phyloP scores from a whole-genome alignment of 2,113 vertebrate species.

The Myotis lucifugus region DNA sequence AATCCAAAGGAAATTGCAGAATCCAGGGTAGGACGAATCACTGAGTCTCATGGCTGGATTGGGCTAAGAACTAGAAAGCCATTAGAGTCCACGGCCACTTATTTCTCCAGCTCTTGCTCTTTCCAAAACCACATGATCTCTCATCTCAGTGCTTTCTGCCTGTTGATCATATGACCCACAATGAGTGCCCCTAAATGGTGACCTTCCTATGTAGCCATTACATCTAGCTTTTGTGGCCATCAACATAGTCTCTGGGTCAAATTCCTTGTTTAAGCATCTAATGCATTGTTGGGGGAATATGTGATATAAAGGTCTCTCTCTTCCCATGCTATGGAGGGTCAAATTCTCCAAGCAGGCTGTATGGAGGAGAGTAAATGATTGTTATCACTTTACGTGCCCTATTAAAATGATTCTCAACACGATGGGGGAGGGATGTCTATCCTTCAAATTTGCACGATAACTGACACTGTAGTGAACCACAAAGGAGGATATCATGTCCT shows the following conservation, averaged over 20 bases:
- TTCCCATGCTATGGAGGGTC: neutral
- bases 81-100: neutral
- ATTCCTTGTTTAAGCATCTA: neutral
- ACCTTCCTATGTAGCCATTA: neutral
- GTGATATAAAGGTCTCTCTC: neutral
- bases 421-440: neutral
- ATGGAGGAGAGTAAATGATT: conserved; percentile 19
- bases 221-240: neutral
- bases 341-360: neutral
- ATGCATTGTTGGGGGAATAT: neutral
- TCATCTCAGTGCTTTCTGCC: neutral
- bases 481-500: neutral
- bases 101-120: neutral
- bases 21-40: neutral
- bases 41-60: neutral
- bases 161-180: neutral
- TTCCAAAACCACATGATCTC: neutral
- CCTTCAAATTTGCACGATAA: neutral
- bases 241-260: neutral
- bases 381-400: neutral
- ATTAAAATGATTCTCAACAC: neutral
- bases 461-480: neutral
- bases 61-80: neutral
- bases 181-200: neutral
- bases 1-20: neutral